Percentiles rank a stretch among this genome's conserved stretches.
These are phyloP conservation scores for Chaetodon trifascialis DNA, from an alignment of 2,113 vertebrate genomes.

Conservation along the genomic window DNA sequence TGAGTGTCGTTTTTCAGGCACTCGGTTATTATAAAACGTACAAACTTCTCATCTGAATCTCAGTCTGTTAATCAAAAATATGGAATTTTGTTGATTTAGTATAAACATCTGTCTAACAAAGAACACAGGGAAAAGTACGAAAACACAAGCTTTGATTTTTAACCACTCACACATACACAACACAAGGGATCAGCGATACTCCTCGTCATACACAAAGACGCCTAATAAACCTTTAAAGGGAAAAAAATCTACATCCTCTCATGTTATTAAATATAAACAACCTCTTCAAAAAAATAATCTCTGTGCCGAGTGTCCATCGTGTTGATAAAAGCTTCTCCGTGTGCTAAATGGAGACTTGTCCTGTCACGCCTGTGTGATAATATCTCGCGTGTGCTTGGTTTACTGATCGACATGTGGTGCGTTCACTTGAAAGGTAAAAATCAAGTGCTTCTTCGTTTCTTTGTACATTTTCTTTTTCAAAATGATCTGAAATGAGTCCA, in stretches of 20 bases:
- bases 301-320: constrained; percentile 41
- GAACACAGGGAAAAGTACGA: constrained; percentile 33
- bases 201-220: constrained; percentile 33
- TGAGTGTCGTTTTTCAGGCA: constrained; percentile 1
- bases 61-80: constrained; percentile 12
- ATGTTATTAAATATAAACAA: constrained; percentile 80
- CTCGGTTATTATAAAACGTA: constrained; percentile 1
- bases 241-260: constrained; percentile 66
- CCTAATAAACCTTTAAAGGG: constrained; percentile 20
- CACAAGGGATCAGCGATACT: constrained; percentile 35
- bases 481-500: constrained; percentile 32
- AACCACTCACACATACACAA: constrained; percentile 44
- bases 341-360: constrained; percentile 28
- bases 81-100: constrained; percentile 8
- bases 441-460: constrained; percentile 23
- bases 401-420: constrained; percentile 39
- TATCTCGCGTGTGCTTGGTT: constrained; percentile 21
- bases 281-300: constrained; percentile 72
- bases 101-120: constrained; percentile 24
- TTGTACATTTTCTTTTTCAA: neutral
- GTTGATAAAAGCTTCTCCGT: constrained; percentile 36
- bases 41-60: neutral
- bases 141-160: constrained; percentile 22
- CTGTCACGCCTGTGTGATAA: constrained; percentile 17
- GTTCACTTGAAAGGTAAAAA: constrained; percentile 56